Conservation (phyloP, 2,113 vertebrate genomes). For the Lethenteron reissneri region DNA sequence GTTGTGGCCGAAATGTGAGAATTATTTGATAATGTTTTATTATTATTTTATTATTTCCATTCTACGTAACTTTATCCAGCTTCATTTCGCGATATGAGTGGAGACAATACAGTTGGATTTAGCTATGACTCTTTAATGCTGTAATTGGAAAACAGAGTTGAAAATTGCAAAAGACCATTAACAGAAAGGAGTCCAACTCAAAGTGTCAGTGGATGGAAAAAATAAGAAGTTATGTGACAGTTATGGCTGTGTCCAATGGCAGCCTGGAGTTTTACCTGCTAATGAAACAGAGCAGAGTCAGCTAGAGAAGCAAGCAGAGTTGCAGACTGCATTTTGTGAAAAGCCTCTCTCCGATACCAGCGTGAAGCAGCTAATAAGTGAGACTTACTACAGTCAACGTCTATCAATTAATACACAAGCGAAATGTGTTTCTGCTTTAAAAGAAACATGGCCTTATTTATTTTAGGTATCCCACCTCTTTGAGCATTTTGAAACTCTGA, state of each 20-base stretch:
- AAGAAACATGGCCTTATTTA: constrained; percentile 7
- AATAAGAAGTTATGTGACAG: background rate
- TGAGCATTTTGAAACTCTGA: constrained; percentile 9
- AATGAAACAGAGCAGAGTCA: background rate
- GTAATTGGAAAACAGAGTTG: constrained; percentile 10
- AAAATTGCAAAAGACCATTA: constrained; percentile 3
- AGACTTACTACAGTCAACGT: no score
- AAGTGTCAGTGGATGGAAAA: background rate
- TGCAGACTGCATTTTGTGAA: background rate
- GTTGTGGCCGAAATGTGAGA: no score
- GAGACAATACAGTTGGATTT: constrained; percentile 6
- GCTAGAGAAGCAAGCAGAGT: no score
- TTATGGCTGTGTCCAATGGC: constrained; percentile 8
- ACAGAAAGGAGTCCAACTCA: background rate
- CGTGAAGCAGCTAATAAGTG: background rate
- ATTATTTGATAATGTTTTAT: no score
- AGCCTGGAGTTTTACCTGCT: constrained; percentile 7
- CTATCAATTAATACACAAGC: no score
- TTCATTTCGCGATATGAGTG: constrained; percentile 8
- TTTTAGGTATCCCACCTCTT: constrained; percentile 11
- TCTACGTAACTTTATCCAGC: background rate
- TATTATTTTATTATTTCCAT: no score
- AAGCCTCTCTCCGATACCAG: constrained; percentile 1
- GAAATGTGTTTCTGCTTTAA: constrained; percentile 1
- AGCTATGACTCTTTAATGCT: constrained; percentile 9